A percentile compares a stretch with the other conserved stretches of the same genome.
Conservation (phyloP, 2,113 vertebrate genomes). For the Sialia sialis region DNA sequence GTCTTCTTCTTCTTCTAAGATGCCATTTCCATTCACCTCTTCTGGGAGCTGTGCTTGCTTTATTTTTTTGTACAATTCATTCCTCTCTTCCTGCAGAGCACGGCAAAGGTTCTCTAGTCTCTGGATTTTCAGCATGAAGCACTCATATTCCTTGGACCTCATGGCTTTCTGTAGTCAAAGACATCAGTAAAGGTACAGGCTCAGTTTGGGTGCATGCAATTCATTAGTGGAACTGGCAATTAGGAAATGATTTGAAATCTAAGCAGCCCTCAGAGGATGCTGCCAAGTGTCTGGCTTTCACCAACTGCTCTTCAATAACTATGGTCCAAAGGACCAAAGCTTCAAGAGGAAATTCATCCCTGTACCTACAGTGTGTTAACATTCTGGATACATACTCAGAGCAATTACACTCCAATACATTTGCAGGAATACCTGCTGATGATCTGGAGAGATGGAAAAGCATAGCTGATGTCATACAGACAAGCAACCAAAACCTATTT, state of each 20-base stretch:
- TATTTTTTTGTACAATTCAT: constrained; percentile 87
- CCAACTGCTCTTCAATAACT: not conserved
- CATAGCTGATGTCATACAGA: not conserved
- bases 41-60: constrained; percentile 76
- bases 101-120: constrained; percentile 91
- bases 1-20: constrained; percentile 63
- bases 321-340: not conserved
- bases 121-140: constrained; percentile 90
- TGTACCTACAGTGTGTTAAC: not conserved
- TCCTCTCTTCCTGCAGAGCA: constrained; percentile 91
- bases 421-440: not conserved
- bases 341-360: not conserved
- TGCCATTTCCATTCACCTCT: constrained; percentile 15
- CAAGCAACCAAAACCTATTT: not conserved
- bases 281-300: not conserved
- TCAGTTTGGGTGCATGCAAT: not conserved
- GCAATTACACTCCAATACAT: not conserved
- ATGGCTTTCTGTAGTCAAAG: constrained; percentile 75
- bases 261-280: not conserved
- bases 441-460: not conserved
- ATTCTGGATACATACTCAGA: not conserved
- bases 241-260: not conserved
- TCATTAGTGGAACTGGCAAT: not conserved
- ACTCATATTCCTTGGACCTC: constrained; percentile 85
- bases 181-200: not conserved